phyloP scores from a whole-genome alignment of 2,888 invertebrate genomes.

The Drosophila paracracens region DNA sequence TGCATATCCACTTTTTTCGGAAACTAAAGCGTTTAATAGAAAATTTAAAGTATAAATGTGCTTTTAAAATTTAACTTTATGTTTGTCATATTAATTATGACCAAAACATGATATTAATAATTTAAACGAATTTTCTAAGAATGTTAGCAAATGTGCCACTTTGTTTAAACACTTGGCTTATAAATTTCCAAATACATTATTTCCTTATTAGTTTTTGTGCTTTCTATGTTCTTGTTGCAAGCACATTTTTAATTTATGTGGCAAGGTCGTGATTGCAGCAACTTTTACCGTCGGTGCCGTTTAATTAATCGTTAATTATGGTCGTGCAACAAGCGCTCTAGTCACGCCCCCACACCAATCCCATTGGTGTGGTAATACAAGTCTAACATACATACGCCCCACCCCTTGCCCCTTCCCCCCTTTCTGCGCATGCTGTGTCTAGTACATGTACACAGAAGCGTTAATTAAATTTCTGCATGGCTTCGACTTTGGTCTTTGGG shows the following conservation, averaged over 20 bases:
- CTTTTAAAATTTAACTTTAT: accelerated
- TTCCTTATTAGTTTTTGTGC: not conserved
- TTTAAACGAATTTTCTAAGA: not conserved
- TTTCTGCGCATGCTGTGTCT: constrained; percentile 62
- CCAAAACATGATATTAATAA: not conserved
- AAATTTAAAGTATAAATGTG: not conserved
- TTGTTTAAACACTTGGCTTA: not conserved
- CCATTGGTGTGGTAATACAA: not conserved
- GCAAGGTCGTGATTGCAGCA: constrained; percentile 42
- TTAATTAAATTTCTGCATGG: constrained; percentile 77
- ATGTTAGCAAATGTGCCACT: no score
- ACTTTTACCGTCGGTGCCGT: constrained; percentile 35
- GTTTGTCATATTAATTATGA: not conserved
- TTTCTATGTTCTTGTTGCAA: not conserved
- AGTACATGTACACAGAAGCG: constrained; percentile 79
- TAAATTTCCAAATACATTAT: not conserved
- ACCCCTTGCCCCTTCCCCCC: not conserved
- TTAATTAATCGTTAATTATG: constrained; percentile 80
- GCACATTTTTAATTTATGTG: constrained; percentile 45
- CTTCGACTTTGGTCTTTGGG: constrained; percentile 43
- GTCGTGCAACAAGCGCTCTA: constrained; percentile 51
- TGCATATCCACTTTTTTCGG: not conserved
- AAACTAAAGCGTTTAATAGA: not conserved
- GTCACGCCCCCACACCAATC: constrained; percentile 30
- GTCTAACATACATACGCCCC: not conserved